Evolutionary conservation across 2,113 vertebrate species (phyloP), one percentile per base, ranked within the genome.

Genomic region (Eleginops maclovinus): DNA sequence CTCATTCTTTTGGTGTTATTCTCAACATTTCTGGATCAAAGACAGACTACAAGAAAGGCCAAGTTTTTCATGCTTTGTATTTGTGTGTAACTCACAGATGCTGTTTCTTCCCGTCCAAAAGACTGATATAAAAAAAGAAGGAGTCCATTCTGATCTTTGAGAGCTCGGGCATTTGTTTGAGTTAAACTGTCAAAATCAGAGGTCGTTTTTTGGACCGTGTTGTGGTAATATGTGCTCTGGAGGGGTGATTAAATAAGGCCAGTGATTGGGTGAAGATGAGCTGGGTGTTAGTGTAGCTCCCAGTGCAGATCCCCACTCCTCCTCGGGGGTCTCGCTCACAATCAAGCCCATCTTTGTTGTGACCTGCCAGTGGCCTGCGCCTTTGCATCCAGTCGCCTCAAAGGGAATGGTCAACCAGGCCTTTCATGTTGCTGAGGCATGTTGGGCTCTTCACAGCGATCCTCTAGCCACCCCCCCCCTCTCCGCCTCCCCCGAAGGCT

Each of bases 321-420:
- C 71, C 81, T 69, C n/a, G 65, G 31, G 68, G 81, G 84, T 77
- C 61, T 74, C 70, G 50, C 71, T 81, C 84, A 87, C 87, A 91
- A 89, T 91, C 86, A 75, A 81, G 80, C 59, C 63, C 51, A 53
- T 87, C 88, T 93, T 91, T 94, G 91, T 92, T 93, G 88, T 90
- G 85, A 89, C 87, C 87, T 83, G 87, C 86, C 86, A 65, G 83
- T 88, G 81, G 85, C 86, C 84, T 86, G 81, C 63, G 76, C 82
- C 83, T 88, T 88, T 83, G 88, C 82, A 91, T 88, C 77, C 83
- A 92, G 86, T 88, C 78, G 69, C 89, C 91, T 93, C 90, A 94
- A 93, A 95, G 88, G 87, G 94, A 94, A 93, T 94, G 89, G 81
- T 88, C 93, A 91, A 94, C 85, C 91, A 91, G 82, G 79, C 74